These are phyloP conservation scores for Margaritifera margaritifera DNA, from an alignment of 2,888 invertebrate species.

Conservation along the genomic window DNA sequence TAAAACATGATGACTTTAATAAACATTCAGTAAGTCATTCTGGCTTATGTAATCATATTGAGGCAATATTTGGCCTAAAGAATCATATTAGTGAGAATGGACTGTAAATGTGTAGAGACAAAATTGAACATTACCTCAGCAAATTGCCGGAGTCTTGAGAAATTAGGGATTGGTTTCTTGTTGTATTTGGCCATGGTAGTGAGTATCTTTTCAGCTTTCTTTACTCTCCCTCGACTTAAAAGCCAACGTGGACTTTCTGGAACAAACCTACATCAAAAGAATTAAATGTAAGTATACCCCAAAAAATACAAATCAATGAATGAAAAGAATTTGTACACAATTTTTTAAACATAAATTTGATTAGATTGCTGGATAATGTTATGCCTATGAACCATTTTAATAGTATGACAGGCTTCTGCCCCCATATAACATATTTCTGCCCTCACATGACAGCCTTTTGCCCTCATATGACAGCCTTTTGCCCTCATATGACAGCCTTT, in stretches of 20 bases:
- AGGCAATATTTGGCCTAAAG: not conserved
- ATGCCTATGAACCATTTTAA: no score
- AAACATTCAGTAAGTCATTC: no score
- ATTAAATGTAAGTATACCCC: not conserved
- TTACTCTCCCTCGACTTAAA: slow-evolving; percentile 56
- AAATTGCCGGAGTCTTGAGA: slow-evolving; percentile 42
- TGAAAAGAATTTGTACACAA: not conserved
- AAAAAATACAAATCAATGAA: not conserved
- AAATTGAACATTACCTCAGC: slow-evolving; percentile 41
- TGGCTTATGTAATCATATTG: not conserved
- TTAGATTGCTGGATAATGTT: not conserved
- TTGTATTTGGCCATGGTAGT: slow-evolving; percentile 61
- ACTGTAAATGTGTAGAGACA: slow-evolving; percentile 4
- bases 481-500: no score
- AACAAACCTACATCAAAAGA: slow-evolving; percentile 56
- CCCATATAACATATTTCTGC: no score
- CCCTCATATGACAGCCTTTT: no score
- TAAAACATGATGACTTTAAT: no score
- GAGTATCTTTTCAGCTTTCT: slow-evolving; percentile 61
- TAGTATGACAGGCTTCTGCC: no score
- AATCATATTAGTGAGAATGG: slow-evolving; percentile 2
- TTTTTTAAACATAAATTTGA: not conserved
- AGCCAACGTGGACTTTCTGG: slow-evolving; percentile 70
- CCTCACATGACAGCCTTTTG: no score
- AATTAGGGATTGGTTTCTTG: slow-evolving; percentile 57